Evolutionary conservation across 2,797 vertebrate genomes (phyloP).

Genomic region (Myotis planiceps): DNA sequence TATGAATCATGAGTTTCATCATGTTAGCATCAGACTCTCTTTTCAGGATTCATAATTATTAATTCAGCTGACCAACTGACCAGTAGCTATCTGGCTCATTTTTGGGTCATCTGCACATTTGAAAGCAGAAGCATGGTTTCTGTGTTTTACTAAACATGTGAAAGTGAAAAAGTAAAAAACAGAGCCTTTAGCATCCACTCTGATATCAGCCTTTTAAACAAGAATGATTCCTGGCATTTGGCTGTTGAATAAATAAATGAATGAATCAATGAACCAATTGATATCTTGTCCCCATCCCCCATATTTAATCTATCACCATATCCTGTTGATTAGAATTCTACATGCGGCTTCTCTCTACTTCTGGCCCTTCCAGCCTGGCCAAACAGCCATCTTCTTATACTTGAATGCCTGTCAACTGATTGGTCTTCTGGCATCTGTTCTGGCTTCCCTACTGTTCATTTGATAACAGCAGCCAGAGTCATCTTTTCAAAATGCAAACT

Average conservation of each 20-base stretch:
- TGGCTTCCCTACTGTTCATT: neutral
- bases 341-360: neutral
- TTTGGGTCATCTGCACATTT: slow-evolving; percentile 14
- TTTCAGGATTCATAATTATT: slow-evolving; percentile 8
- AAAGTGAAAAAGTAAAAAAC: slow-evolving; percentile 45
- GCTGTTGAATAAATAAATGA: slow-evolving; percentile 2
- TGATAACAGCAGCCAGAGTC: neutral
- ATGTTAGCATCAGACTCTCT: neutral
- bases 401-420: neutral
- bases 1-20: neutral
- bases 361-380: neutral
- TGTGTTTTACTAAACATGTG: slow-evolving; percentile 27
- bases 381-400: neutral
- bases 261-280: neutral
- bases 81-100: neutral
- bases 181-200: neutral
- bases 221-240: neutral
- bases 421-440: neutral
- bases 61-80: neutral
- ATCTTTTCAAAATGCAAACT: neutral
- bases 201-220: neutral
- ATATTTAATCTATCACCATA: neutral
- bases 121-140: slow-evolving; percentile 37
- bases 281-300: neutral
- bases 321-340: neutral